Conservation (phyloP, 2,888 invertebrate genomes). For the Siphonodentalium dalli region DNA sequence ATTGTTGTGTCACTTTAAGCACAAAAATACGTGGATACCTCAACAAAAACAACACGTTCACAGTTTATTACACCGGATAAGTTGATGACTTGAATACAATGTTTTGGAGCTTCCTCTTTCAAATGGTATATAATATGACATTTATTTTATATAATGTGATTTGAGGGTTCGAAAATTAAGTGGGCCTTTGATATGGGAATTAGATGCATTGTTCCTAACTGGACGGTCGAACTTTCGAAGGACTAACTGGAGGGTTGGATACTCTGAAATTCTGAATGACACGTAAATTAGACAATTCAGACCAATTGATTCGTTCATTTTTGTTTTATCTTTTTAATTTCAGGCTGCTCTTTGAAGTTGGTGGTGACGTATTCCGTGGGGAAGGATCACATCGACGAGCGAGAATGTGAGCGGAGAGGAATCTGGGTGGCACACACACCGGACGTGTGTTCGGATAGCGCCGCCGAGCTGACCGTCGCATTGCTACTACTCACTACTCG, state of each 20-base stretch:
- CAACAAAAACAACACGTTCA: no score
- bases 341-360: slow-evolving; percentile 78
- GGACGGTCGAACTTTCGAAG: not conserved
- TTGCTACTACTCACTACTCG: slow-evolving; percentile 83
- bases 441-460: slow-evolving; percentile 77
- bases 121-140: no score
- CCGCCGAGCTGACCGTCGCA: slow-evolving; percentile 87
- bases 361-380: slow-evolving; percentile 91
- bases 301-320: not conserved
- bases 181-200: no score
- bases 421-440: slow-evolving; percentile 88
- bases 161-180: no score
- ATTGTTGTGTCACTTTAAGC: no score
- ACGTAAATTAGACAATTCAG: not conserved
- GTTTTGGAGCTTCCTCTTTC: no score
- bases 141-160: no score
- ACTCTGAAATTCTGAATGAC: not conserved
- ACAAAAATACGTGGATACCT: no score
- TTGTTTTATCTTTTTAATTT: not conserved
- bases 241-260: not conserved
- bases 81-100: no score
- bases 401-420: slow-evolving; percentile 74
- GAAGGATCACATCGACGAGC: slow-evolving; percentile 82
- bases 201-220: no score
- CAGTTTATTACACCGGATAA: no score